phyloP scores from a whole-genome alignment of 2,797 vertebrate genomes.

The Halcyon leucocephala region DNA sequence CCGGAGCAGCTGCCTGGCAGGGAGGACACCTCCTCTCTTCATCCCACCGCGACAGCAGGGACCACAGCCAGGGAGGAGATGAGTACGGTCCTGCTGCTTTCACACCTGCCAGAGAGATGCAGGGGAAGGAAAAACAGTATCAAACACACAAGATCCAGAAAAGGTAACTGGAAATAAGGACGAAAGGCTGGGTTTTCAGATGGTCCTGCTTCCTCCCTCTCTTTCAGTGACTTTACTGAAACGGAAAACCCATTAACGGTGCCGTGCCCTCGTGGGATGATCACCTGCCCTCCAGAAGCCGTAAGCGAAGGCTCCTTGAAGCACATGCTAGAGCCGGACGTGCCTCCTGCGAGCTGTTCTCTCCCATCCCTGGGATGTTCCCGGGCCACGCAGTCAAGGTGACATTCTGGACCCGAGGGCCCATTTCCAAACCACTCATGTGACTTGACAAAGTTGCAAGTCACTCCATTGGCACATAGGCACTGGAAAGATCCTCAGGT shows the following conservation, averaged over 20 bases:
- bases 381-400: slow-evolving; percentile 19
- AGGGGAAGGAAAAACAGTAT: neutral
- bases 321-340: neutral
- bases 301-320: neutral
- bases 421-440: neutral
- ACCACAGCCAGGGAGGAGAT: neutral
- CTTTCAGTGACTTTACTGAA: neutral
- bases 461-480: slow-evolving; percentile 35
- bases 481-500: neutral
- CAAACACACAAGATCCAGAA: fast-evolving
- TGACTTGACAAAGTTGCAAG: slow-evolving; percentile 44
- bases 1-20: fast-evolving
- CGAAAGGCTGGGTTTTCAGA: neutral
- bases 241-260: fast-evolving
- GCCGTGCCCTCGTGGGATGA: neutral
- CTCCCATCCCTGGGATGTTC: neutral
- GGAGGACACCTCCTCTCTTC: fast-evolving
- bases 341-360: neutral
- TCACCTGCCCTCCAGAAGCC: neutral
- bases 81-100: neutral
- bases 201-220: fast-evolving
- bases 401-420: slow-evolving; percentile 1
- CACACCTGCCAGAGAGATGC: neutral
- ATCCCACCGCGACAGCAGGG: neutral
- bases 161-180: neutral